Base-by-base conservation (phyloP, 2,113 vertebrate species). In the Mirza zaza region DNA sequence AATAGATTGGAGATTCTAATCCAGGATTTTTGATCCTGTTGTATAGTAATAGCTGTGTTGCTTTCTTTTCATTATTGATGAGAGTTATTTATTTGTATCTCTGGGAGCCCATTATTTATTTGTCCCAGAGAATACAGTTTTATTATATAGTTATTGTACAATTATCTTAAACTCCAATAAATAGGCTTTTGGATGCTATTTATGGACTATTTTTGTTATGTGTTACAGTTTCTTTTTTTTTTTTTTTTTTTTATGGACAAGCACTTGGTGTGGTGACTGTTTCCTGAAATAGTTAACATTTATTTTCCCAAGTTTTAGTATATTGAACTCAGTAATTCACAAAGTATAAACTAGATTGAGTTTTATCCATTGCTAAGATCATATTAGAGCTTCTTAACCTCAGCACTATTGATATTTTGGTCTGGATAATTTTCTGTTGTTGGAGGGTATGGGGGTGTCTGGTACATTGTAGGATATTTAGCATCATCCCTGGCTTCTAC, bases 281-380 rank as follows among this genome's bases (percentile, higher is more conserved):
- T 77, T n/a, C 25, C 32, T 65, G 45, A 14, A 59, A 42, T 52
- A n/a, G 13, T 81, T 93, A 57, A 80, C 42, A 15, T 63, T 95
- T 91, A n/a, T 87, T 94, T 95, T 84, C 50, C 34, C 27, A 73
- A 59, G 75, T 59, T 48, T 91, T 93, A 76, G 15, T 80, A 34
- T 39, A 25, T 55, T 34, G 23, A 83, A 36, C n/a, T 36, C 55
- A 76, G 18, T 71, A 55, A 67, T 65, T 92, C 39, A 57, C 5
- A 55, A 27, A n/a, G 23, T 75, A 1, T 91, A 55, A 36, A 70
- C 21, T 42, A 45, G 42, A 39, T 82, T 63, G 39, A 29, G 36
- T 82, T 79, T 88, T 90, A 57, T 29, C 32, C 3, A 10, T 65
- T 59, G 50, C 18, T 71, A 23, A 83, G 48, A 52, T 86, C 39